Percentiles rank a stretch among this genome's conserved stretches.
Conservation (phyloP, 2,797 vertebrate species). For the Coccyzus lansbergi region DNA sequence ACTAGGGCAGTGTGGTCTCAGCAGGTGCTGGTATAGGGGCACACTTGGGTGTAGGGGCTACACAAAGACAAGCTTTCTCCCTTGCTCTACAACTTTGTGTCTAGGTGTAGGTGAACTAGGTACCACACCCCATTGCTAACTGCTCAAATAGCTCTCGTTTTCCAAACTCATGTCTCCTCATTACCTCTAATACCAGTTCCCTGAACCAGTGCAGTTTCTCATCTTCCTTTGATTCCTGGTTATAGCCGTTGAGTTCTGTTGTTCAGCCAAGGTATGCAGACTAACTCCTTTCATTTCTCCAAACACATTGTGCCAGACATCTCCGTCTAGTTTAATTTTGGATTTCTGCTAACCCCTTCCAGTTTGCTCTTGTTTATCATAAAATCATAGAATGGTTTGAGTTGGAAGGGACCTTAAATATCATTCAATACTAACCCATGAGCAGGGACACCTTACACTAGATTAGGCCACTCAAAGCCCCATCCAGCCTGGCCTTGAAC, state of each 20-base stretch:
- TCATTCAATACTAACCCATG: too few species aligned
- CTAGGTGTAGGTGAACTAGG: not conserved
- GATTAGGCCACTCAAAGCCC: too few species aligned
- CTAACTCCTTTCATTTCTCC: not conserved
- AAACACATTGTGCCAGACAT: not conserved
- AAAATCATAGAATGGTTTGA: too few species aligned
- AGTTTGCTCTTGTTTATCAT: not conserved
- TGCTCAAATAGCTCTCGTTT: not conserved
- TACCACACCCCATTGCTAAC: not conserved
- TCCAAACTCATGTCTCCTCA: not conserved
- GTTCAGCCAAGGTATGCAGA: not conserved
- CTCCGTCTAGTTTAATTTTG: not conserved
- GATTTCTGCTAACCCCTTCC: not conserved
- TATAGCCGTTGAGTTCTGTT: not conserved
- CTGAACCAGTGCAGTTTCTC: not conserved
- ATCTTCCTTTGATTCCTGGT: not conserved
- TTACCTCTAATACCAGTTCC: not conserved
- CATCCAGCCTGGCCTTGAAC: too few species aligned
- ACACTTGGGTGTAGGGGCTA: not conserved
- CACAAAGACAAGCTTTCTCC: not conserved
- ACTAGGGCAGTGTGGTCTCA: not conserved
- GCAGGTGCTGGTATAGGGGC: not conserved
- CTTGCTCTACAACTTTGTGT: not conserved
- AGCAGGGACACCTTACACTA: too few species aligned
- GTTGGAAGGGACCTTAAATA: too few species aligned